Evolutionary conservation across 2,113 vertebrate species (phyloP), one percentile per base, ranked within the genome.

Genomic region (Dipodomys stephensi): DNA sequence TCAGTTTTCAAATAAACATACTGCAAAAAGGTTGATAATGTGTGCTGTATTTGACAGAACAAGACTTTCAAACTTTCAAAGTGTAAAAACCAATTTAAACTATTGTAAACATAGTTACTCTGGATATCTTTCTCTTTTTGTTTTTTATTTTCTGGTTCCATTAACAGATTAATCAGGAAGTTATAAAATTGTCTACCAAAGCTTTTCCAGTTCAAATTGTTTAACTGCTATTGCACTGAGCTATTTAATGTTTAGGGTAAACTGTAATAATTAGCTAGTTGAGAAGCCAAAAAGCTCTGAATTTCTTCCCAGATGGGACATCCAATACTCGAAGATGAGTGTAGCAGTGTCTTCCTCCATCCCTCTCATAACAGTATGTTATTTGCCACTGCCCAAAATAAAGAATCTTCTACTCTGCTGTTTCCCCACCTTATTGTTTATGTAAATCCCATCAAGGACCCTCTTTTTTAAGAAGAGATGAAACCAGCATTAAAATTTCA

Each of bases 1-100:
- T 44, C 49, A 57, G 23, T 87, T 76, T 91, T 90, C 12, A 95
- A 96, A 87, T 72, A 28, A 93, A 67, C 27, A 90, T 27, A 78
- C 15, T 39, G 72, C 64, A 74, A 62, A 65, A 1, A 64, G 16
- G 65, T 82, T 79, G 32, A 72, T 49, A 90, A 62, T 30, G 71
- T 82, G 39, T 85, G 4, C 92, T 90, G 64, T 80, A 80, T 83
- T 84, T 87, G n/a, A 78, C 4, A 69, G 83, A 94, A 60, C 2
- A 74, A 15, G 74, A 2, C 4, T 64, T 72, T 71, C 2, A 30
- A 1, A 18, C 83, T 82, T 22, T 91, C 44, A 57, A 77, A 10
- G 8, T 35, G 0, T 23, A n/a, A 30, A 80, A 62, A 78, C 0
- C 73, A n/a, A 76, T 81, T 73, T 19, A 83, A 83, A 77, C 6